phyloP scores from a whole-genome alignment of 2,797 vertebrate species.

The Thamnophis elegans region DNA sequence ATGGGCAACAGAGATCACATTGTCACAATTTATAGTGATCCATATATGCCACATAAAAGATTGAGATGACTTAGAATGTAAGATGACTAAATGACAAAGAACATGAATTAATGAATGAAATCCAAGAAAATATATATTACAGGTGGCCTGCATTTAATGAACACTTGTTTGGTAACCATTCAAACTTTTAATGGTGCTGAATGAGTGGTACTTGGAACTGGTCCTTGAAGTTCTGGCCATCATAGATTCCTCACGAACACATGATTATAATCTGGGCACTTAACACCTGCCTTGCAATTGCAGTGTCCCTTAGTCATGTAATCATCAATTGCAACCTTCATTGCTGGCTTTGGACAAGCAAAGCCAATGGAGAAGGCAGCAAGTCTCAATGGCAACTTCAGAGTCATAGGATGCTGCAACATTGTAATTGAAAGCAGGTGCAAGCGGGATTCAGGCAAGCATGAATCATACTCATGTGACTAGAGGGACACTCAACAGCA shows the following conservation, averaged over 20 bases:
- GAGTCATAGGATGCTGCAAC: background rate
- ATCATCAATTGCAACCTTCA: background rate
- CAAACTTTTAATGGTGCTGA: background rate
- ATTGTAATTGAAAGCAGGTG: background rate
- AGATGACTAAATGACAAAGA: background rate
- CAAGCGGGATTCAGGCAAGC: background rate
- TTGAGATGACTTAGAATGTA: background rate
- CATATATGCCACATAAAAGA: background rate
- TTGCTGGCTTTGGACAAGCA: background rate
- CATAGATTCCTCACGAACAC: background rate
- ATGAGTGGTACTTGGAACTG: background rate
- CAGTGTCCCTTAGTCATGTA: background rate
- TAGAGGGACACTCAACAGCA: background rate
- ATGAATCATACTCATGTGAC: background rate
- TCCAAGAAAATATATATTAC: background rate
- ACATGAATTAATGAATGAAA: background rate
- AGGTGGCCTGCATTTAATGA: background rate
- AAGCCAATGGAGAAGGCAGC: background rate
- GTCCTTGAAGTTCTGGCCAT: background rate
- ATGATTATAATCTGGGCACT: background rate
- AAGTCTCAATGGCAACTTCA: background rate
- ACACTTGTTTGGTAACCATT: background rate
- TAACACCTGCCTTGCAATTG: background rate
- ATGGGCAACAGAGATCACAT: background rate
- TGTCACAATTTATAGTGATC: background rate